Evolutionary conservation across 2,797 vertebrate genomes (phyloP), one percentile per base, ranked within the genome.

Genomic region (Spondyliosoma cantharus): DNA sequence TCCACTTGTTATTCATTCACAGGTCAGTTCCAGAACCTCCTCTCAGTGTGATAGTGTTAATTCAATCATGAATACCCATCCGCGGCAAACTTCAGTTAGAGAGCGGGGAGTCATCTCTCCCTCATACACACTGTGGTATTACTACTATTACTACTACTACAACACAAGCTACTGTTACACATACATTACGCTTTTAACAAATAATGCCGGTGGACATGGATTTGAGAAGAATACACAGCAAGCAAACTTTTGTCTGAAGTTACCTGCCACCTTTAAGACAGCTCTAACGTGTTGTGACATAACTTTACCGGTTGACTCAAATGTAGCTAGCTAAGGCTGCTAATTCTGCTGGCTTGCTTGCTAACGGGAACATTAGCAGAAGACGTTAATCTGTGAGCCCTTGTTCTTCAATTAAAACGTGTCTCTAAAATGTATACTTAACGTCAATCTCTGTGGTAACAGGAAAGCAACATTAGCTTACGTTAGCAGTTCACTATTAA

Each of bases 261-360:
- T 22, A 32, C n/a, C 54, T 27, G 54, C 5, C 16, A 48, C 1
- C 16, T 20, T 25, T 16, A 12, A 12, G 24, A 43, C 29, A 8
- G 20, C n/a, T 61, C 50, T 24, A 7, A 19, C 5, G 24, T 9
- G 52, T 65, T 65, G 82, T 52, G 29, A 15, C 4, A 0, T 11
- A 85, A 86, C 82, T 83, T 86, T 22, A 57, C 67, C 60, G 58
- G 70, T 58, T 45, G 4, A 80, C 70, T 64, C 29, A 32, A 58
- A 61, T 61, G 74, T 37, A 69, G 76, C 67, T 52, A 86, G 87
- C 88, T 86, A 74, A 61, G 22, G 52, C 5, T 70, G 86, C 85
- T 90, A 83, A 62, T 6, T 54, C 42, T 6, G 52, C 70, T 2
- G 63, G 49, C 70, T 2, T 66, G 49, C 70, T 71, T 54, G 69